Conservation (phyloP, 2,888 invertebrate genomes). For the Coelopa pilipes region DNA sequence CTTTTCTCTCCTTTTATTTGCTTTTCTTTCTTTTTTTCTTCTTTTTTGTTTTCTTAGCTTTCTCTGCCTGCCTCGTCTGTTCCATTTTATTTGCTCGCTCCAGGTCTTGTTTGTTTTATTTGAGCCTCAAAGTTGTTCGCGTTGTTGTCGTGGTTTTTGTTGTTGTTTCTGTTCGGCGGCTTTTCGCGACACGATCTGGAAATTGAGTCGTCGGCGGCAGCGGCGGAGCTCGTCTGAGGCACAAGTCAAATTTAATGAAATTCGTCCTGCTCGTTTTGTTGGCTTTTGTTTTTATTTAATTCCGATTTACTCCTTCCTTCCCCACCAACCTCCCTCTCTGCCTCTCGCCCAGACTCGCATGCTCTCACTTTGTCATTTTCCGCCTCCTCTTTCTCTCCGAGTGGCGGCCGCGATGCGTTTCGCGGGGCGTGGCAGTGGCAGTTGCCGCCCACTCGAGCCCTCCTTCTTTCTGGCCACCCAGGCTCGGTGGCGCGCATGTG, state of each 20-base stretch:
- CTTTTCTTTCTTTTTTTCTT: neutral
- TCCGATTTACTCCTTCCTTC: too few relatives aligned
- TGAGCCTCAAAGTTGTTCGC: neutral
- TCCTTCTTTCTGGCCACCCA: too few relatives aligned
- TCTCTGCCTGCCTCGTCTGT: neutral
- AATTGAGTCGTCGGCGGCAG: neutral
- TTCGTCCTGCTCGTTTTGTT: neutral
- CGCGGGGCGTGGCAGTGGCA: too few relatives aligned
- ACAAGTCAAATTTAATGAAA: slow-evolving; percentile 18
- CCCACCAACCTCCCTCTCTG: too few relatives aligned
- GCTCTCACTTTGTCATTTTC: too few relatives aligned
- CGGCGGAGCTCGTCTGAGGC: too few relatives aligned
- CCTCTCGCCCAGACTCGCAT: too few relatives aligned
- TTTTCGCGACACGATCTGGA: neutral
- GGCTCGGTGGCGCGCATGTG: neutral
- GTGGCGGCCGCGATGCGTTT: too few relatives aligned
- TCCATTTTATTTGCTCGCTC: neutral
- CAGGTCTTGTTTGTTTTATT: neutral
- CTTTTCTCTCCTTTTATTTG: slow-evolving; percentile 1
- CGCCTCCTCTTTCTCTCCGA: too few relatives aligned
- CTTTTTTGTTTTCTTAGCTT: neutral
- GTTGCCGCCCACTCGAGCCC: too few relatives aligned
- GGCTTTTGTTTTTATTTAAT: neutral
- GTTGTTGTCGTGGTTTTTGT: too few relatives aligned
- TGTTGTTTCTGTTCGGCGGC: too few relatives aligned